Base-by-base conservation (phyloP, 2,888 invertebrate species). In the Chamaedrilus cognettii region DNA sequence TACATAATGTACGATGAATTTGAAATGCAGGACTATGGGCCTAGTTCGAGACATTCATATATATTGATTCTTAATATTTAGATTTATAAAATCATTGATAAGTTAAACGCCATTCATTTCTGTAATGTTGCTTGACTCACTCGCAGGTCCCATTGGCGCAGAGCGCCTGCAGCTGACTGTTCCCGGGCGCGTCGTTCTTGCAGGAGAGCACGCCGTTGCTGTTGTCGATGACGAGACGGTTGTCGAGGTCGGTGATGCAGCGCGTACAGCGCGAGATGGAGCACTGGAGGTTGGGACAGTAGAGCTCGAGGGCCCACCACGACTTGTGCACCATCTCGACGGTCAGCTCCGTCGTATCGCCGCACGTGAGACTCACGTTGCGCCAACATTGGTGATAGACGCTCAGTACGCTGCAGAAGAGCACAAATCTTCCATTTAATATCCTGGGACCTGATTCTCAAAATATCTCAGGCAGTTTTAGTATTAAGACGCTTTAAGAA, bases 261-360 rank as follows among this genome's bases (percentile, higher is more conserved):
- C 26, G 11, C 26, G 19, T 52, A 19, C 15, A 52, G 15, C 7
- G 7, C 26, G 15, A 19, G 55, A 52, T 52, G 55, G 55, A 52
- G 26, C 55, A 52, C 26, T 52, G 15, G 5, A 52, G 15, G 11
- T 19, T 19, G 19, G 55, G 55, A 23, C 55, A 52, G 55, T 52
- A 52, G 26, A 19, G 26, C 55, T 52, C 55, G 5, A 52, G 55
- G 26, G 55, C 55, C 55, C 55, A 52, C 55, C 55, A 52, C 7
- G 55, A 52, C 26, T 26, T 52, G 19, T 52, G 55, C 7, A 52
- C 26, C 19, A 52, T 11, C 26, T 52, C 23, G 7, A 52, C 28
- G 26, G 5, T 52, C 7, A 52, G 28, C 7, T 7, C 11, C 26
- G 55, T 7, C 26, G 55, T 7, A 26, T 52, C 55, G 11, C 55